Evolutionary conservation across 2,113 vertebrate species (phyloP), one percentile per base, ranked within the genome.

Genomic region (Periophthalmodon schlosseri): DNA sequence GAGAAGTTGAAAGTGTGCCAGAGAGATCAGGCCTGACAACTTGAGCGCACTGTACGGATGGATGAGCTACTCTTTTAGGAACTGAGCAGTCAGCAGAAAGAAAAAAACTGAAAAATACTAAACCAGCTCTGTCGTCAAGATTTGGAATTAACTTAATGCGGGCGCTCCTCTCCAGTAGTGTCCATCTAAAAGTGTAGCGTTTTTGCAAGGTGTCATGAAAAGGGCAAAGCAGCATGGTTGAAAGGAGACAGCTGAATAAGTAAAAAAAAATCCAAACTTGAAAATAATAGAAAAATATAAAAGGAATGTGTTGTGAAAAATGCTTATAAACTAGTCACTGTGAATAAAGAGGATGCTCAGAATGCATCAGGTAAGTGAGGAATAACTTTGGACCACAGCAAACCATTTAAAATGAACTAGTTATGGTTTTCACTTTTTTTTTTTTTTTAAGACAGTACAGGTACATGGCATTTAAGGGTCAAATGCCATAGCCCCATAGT

Each of bases 1-100:
- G 54, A 68, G 20, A 66, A 39, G 21, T 74, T 63, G 46, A 67
- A 36, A 47, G 57, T 21, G 21, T 23, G 24, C 68, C 13, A 36
- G 63, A 34, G 24, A 68, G 21, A 58, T 75, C 46, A 39, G 52
- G 36, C 18, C 52, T 18, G 2, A 69, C 49, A 47, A 44, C n/a
- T 71, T 71, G 20, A 28, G 14, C 13, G 11, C 2, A 23, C 20
- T 16, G 60, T 28, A 18, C 24, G 28, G 24, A 28, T 24, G 24
- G 24, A 28, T 24, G 24, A 6, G 24, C 28, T 33, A 34, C 60
- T 16, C 24, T 16, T 18, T 34, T 5, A 9, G 60, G 28, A 63
- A 18, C 15, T 4, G 33, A 34, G 24, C 24, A 33, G 60, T 63
- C 60, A 63, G 60, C 60, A 63, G 28, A 63, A 63, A 63, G 14